Percentiles rank a stretch among this genome's conserved stretches.
phyloP scores from a whole-genome alignment of 2,888 invertebrate species.

The Andricus curvator region DNA sequence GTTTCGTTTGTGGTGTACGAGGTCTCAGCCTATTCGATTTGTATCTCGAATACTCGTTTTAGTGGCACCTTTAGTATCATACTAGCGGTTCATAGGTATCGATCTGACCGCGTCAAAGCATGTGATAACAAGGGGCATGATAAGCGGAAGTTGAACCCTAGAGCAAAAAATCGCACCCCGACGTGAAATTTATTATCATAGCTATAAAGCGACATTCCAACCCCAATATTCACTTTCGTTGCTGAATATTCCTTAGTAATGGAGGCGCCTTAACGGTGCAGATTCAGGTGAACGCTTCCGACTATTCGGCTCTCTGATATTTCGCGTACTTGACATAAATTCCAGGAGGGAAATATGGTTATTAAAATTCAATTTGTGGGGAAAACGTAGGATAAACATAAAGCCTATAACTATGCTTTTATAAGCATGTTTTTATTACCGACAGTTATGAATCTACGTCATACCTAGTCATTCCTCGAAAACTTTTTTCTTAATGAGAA shows the following conservation, averaged over 20 bases:
- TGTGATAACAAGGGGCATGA: background rate
- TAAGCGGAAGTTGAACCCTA: background rate
- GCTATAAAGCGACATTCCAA: background rate
- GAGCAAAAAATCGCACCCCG: background rate
- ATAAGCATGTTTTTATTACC: background rate
- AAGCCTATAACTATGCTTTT: background rate
- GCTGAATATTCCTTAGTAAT: background rate
- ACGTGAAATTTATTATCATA: background rate
- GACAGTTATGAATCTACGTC: background rate
- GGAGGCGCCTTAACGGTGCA: background rate
- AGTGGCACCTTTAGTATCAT: background rate
- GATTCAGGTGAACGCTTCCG: background rate
- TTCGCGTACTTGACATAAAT: background rate
- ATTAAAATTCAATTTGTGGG: background rate
- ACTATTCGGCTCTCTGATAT: background rate
- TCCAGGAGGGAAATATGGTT: background rate
- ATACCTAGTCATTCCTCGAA: background rate
- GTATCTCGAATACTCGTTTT: background rate
- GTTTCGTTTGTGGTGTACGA: slow-evolving; percentile 65
- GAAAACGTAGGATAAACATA: background rate
- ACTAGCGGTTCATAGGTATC: background rate
- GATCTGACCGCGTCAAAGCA: background rate
- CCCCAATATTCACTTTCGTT: background rate
- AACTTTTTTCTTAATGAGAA: background rate
- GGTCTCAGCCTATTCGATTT: slow-evolving; percentile 46